Conservation (phyloP, 1,140 invertebrate species). For the Stegodyphus dumicola region DNA sequence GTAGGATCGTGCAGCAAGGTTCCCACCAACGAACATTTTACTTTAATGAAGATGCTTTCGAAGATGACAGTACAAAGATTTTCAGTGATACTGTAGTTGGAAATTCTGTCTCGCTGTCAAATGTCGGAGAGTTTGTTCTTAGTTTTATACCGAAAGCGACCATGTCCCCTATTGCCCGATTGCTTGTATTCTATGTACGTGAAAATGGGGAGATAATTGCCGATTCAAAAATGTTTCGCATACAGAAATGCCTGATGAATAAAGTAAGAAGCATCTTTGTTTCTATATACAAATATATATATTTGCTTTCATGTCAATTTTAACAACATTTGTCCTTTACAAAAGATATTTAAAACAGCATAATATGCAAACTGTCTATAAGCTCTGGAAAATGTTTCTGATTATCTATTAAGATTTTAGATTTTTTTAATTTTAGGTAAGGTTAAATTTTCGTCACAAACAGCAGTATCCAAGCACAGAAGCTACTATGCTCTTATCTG, state of each 20-base stretch:
- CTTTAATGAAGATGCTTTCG: slow-evolving; percentile 58
- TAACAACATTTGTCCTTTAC: background rate
- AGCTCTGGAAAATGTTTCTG: no score
- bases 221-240: slow-evolving; percentile 69
- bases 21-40: slow-evolving; percentile 65
- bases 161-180: slow-evolving; percentile 63
- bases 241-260: slow-evolving; percentile 73
- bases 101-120: background rate
- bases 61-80: slow-evolving; percentile 9
- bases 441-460: slow-evolving; percentile 70
- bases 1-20: slow-evolving; percentile 62
- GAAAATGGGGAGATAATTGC: slow-evolving; percentile 78
- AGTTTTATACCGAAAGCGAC: slow-evolving; percentile 28
- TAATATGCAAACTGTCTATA: background rate
- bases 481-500: slow-evolving; percentile 71
- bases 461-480: slow-evolving; percentile 71
- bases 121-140: slow-evolving; percentile 58
- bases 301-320: background rate
- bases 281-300: background rate
- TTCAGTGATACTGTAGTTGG: background rate
- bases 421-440: slow-evolving; percentile 62
- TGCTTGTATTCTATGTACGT: slow-evolving; percentile 82
- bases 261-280: slow-evolving; percentile 67
- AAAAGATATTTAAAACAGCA: no score
- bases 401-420: background rate